These are phyloP conservation scores for Eonycteris spelaea DNA, from an alignment of 2,113 vertebrate genomes.

Conservation along the genomic window DNA sequence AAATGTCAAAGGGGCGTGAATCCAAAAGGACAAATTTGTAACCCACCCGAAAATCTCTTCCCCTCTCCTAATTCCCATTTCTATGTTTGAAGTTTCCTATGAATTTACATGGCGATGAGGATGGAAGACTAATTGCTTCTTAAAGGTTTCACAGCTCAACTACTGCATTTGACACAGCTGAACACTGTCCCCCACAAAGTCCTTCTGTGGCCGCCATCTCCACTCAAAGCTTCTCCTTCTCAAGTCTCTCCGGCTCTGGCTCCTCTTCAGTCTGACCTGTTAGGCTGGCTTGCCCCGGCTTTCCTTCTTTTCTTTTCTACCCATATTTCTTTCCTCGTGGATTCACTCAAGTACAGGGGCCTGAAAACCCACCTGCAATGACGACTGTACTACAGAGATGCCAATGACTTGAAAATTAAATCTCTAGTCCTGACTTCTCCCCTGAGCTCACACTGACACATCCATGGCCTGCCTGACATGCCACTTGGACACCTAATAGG, in stretches of 20 bases:
- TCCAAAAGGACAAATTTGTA: not conserved
- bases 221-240: not conserved
- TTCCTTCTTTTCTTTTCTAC: not conserved
- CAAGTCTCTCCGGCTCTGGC: not conserved
- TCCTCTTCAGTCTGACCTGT: not conserved
- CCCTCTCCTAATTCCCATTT: not conserved
- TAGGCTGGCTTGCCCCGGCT: not conserved
- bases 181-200: not conserved
- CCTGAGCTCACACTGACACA: not conserved
- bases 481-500: not conserved
- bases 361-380: not conserved
- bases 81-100: not conserved
- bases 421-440: not conserved
- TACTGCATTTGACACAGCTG: not conserved
- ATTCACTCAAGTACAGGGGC: not conserved
- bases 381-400: not conserved
- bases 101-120: not conserved
- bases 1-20: not conserved
- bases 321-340: not conserved
- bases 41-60: not conserved
- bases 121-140: not conserved
- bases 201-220: not conserved
- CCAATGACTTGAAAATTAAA: not conserved
- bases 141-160: not conserved
- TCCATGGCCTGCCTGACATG: not conserved